These are phyloP conservation scores for Paramormyrops hopkinsi DNA, from an alignment of 2,797 vertebrate species.

Conservation along the genomic window DNA sequence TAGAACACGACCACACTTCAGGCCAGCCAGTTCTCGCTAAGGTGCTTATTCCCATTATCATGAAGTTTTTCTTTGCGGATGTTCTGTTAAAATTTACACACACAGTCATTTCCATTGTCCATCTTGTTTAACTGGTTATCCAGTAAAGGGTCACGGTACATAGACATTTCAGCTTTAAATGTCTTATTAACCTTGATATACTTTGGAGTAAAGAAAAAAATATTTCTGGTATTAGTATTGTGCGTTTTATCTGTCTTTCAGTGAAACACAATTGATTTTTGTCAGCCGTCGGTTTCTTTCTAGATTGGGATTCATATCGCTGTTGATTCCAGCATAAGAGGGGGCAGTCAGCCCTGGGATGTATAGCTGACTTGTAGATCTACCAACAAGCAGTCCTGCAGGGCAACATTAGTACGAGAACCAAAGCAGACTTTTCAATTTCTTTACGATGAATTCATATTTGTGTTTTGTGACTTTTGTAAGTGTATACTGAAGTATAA, in stretches of 20 bases:
- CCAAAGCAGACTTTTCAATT: background rate
- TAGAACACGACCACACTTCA: background rate
- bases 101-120: background rate
- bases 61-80: background rate
- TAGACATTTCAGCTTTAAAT: background rate
- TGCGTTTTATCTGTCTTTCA: background rate
- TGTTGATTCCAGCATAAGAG: background rate
- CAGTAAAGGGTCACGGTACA: background rate
- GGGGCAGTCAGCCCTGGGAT: background rate
- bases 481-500: background rate
- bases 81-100: background rate
- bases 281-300: background rate
- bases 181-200: background rate
- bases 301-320: background rate
- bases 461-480: background rate
- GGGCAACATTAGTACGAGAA: background rate
- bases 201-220: background rate
- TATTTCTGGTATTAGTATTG: background rate
- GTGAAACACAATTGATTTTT: background rate
- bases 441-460: background rate
- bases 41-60: background rate
- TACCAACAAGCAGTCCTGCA: background rate
- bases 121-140: background rate
- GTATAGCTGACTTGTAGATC: background rate
- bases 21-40: background rate